Evolutionary conservation across 2,888 invertebrate genomes (phyloP).

Genomic region (Magallana nippona): DNA sequence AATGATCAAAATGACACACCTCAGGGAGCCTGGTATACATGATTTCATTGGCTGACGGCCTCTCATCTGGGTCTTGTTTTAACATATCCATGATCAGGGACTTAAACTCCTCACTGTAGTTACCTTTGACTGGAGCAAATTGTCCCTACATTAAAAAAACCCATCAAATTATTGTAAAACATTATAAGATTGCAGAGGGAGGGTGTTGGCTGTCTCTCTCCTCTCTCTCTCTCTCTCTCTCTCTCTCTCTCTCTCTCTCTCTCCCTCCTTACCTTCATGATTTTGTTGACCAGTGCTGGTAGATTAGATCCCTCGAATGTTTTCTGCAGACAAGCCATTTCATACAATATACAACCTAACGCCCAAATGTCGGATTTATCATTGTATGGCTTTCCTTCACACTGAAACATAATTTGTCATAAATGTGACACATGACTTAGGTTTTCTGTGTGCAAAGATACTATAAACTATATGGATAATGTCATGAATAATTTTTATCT

Average conservation of each 20-base stretch:
- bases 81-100: conserved; percentile 84
- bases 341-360: conserved; percentile 88
- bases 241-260: not conserved
- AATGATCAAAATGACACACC: conserved; percentile 57
- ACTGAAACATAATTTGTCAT: conserved; percentile 80
- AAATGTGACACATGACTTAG: no score
- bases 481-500: no score
- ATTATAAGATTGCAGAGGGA: no score
- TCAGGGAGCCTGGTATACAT: conserved; percentile 80
- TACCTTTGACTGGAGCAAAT: conserved; percentile 85
- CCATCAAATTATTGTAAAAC: not conserved
- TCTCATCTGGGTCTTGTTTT: conserved; percentile 83
- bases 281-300: conserved; percentile 87
- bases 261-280: conserved; percentile 83
- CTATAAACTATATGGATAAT: no score
- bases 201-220: no score
- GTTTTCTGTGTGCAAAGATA: no score
- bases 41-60: conserved; percentile 85
- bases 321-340: conserved; percentile 87
- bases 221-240: no score
- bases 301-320: conserved; percentile 88
- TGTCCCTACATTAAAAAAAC: conserved; percentile 82
- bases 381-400: conserved; percentile 88
- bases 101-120: conserved; percentile 85
- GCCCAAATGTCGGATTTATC: conserved; percentile 90